These are phyloP conservation scores for Gobio occitaniae DNA, from an alignment of 2,797 vertebrate genomes.

Conservation along the genomic window DNA sequence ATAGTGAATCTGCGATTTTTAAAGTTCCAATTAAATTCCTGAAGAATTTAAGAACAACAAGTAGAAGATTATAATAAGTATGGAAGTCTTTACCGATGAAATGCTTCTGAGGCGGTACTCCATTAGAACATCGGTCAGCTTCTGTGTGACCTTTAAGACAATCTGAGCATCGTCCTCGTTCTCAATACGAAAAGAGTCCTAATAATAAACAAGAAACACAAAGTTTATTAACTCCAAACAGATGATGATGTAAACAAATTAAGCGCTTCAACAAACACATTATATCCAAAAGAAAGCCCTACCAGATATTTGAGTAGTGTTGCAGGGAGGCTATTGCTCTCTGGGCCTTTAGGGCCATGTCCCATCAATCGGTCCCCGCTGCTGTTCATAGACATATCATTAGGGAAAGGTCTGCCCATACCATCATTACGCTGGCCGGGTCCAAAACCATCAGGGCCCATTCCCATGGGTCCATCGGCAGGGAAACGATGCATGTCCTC, in stretches of 20 bases:
- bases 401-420: slow-evolving; percentile 64
- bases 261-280: background rate
- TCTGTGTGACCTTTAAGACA: slow-evolving; percentile 88
- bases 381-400: slow-evolving; percentile 62
- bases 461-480: slow-evolving; percentile 58
- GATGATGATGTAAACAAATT: background rate
- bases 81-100: slow-evolving; percentile 68
- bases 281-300: slow-evolving; percentile 3
- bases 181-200: slow-evolving; percentile 86
- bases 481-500: slow-evolving; percentile 59
- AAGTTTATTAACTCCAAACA: background rate
- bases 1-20: background rate
- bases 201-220: slow-evolving; percentile 39
- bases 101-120: slow-evolving; percentile 82
- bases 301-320: slow-evolving; percentile 80
- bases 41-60: background rate
- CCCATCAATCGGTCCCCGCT: slow-evolving; percentile 65
- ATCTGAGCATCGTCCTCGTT: slow-evolving; percentile 86
- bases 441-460: slow-evolving; percentile 53
- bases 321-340: slow-evolving; percentile 66
- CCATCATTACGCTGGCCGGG: slow-evolving; percentile 52
- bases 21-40: background rate
- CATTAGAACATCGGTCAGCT: slow-evolving; percentile 85
- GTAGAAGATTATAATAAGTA: background rate
- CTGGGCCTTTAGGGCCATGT: slow-evolving; percentile 55